Conservation (phyloP, 2,888 invertebrate genomes). For the Noctua janthina region DNA sequence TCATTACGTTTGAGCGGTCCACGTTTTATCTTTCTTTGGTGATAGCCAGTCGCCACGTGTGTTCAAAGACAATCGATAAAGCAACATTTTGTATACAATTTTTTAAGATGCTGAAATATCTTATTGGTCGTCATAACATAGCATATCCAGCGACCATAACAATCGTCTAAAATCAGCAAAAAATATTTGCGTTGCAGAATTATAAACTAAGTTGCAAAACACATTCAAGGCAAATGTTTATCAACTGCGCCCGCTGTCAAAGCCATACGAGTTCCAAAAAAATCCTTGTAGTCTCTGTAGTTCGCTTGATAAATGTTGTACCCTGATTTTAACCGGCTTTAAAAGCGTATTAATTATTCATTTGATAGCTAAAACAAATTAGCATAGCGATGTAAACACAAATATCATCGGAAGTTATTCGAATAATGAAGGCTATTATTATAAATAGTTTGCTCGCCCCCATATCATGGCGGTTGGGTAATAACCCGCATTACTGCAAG, state of each 20-base stretch:
- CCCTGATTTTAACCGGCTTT: no score
- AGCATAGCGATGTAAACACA: slow-evolving; percentile 32
- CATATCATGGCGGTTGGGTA: slow-evolving; percentile 41
- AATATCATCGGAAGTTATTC: slow-evolving; percentile 60
- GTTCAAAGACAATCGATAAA: neutral
- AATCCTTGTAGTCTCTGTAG: neutral
- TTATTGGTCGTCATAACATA: neutral
- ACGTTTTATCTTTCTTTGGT: neutral
- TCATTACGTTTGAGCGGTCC: neutral
- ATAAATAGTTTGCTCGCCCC: slow-evolving; percentile 46
- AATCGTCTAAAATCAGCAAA: neutral
- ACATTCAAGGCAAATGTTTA: neutral
- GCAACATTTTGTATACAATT: neutral
- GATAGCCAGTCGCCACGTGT: neutral
- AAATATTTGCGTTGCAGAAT: no score
- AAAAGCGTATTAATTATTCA: neutral
- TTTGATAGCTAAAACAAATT: slow-evolving; percentile 20
- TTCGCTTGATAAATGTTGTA: neutral
- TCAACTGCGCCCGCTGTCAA: neutral
- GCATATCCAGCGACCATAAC: neutral
- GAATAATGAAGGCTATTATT: slow-evolving; percentile 50
- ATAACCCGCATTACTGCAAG: slow-evolving; percentile 59
- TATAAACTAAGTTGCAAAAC: no score
- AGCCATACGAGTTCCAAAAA: neutral
- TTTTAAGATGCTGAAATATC: neutral